A percentile compares a stretch with the other conserved stretches of the same genome.
phyloP scores from a whole-genome alignment of 2,113 vertebrate genomes.

The Glaucomys volans region DNA sequence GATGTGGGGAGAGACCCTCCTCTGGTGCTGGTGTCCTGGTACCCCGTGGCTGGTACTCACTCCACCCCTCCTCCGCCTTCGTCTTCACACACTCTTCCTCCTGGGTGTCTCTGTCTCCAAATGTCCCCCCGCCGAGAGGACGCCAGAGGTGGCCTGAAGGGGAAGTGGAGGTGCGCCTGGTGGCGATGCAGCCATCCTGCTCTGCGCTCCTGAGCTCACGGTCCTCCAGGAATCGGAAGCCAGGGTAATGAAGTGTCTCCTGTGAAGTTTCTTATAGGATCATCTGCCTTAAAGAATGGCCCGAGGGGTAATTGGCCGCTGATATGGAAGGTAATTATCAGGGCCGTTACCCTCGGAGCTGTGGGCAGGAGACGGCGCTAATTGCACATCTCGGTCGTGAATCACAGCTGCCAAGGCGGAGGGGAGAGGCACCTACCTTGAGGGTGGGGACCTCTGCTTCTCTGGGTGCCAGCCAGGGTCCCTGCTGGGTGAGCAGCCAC shows the following conservation, averaged over 20 bases:
- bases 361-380: background rate
- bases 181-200: background rate
- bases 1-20: rapidly evolving
- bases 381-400: conserved; percentile 30
- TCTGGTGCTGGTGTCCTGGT: background rate
- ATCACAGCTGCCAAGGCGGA: background rate
- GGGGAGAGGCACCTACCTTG: background rate
- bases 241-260: conserved; percentile 51
- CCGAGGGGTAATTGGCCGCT: background rate
- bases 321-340: background rate
- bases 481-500: background rate
- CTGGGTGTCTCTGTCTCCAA: background rate
- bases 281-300: conserved; percentile 56
- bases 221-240: background rate
- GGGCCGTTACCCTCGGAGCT: conserved; percentile 29
- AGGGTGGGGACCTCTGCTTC: background rate
- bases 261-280: conserved; percentile 51
- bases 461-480: background rate
- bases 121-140: no score
- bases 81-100: background rate
- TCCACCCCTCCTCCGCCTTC: background rate
- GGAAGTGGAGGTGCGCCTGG: rapidly evolving
- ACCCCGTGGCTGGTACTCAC: background rate
- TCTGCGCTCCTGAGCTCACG: background rate
- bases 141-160: rapidly evolving